A percentile compares a stretch with the other conserved stretches of the same genome.
Evolutionary conservation across 1,140 invertebrate species (phyloP).

Genomic region (Hesperophylax magnus): DNA sequence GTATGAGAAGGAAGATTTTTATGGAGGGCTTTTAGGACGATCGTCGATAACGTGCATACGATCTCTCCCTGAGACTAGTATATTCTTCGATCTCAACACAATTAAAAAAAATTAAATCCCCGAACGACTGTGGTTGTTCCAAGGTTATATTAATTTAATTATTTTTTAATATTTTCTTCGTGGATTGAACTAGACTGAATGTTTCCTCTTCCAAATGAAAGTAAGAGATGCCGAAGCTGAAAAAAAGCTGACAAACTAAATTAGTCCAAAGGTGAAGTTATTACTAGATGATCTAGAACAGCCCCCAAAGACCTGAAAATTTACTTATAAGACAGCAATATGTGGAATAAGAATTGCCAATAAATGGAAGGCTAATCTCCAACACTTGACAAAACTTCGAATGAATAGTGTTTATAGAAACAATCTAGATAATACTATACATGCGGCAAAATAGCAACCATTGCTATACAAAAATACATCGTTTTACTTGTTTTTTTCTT

Average conservation of each 20-base stretch:
- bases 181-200: no score
- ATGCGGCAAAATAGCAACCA: not conserved
- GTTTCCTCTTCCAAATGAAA: no score
- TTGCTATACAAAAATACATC: not conserved
- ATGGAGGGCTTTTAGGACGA: no score
- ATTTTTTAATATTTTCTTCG: not conserved
- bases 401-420: not conserved
- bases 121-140: not conserved
- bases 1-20: no score
- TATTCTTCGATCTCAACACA: no score
- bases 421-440: not conserved
- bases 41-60: no score
- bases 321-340: not conserved
- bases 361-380: not conserved
- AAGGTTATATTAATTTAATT: constrained; percentile 6
- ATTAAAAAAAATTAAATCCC: constrained; percentile 16
- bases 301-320: not conserved
- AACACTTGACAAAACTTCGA: not conserved
- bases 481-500: not conserved
- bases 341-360: not conserved
- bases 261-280: not conserved
- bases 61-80: no score
- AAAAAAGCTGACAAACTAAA: not conserved
- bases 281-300: not conserved
- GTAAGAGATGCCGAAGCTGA: no score